phyloP scores from a whole-genome alignment of 2,888 invertebrate genomes.

The Dryocosmus kuriphilus region DNA sequence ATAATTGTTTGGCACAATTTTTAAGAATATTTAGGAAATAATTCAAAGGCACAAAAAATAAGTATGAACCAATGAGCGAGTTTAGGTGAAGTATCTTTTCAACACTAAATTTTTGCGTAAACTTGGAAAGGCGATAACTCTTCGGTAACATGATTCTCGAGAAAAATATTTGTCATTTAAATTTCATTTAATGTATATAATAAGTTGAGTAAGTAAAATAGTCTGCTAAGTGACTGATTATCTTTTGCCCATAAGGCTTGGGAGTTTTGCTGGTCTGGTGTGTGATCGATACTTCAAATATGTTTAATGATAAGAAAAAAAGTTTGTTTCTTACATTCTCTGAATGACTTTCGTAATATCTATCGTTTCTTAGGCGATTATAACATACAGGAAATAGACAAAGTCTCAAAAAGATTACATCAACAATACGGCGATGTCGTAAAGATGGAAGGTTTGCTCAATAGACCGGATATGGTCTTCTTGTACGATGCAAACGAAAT shows the following conservation, averaged over 20 bases:
- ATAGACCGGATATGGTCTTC: slow-evolving; percentile 87
- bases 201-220: background rate
- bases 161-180: background rate
- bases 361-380: slow-evolving; percentile 79
- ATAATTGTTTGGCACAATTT: too few relatives aligned
- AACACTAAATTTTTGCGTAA: background rate
- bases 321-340: background rate
- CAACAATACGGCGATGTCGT: slow-evolving; percentile 84
- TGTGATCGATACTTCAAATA: background rate
- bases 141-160: too few relatives aligned
- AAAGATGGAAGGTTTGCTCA: slow-evolving; percentile 83
- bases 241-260: too few relatives aligned
- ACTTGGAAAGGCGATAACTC: background rate
- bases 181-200: background rate
- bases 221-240: background rate
- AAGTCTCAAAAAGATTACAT: slow-evolving; percentile 81
- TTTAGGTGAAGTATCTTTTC: too few relatives aligned
- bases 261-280: too few relatives aligned
- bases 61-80: too few relatives aligned
- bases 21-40: too few relatives aligned
- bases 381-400: slow-evolving; percentile 84
- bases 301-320: background rate
- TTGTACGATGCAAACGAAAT: slow-evolving; percentile 86
- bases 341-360: background rate
- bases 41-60: too few relatives aligned